A percentile compares a stretch with the other conserved stretches of the same genome.
These are phyloP conservation scores for Coregonus sp. DNA, from an alignment of 2,797 vertebrate genomes.

Conservation along the genomic window DNA sequence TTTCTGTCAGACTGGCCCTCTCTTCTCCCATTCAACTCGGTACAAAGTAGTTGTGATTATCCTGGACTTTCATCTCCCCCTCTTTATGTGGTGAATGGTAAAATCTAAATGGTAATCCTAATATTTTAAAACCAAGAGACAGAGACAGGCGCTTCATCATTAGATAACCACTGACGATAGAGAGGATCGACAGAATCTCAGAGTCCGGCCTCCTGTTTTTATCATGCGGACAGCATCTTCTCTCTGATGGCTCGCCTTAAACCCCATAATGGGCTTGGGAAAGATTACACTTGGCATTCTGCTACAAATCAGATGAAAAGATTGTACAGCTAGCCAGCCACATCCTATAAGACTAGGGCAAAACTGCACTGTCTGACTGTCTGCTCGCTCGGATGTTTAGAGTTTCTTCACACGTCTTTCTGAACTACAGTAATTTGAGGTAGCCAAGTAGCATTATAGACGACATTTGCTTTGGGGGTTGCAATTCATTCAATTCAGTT, in stretches of 20 bases:
- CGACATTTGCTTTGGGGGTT: neutral
- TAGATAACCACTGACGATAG: slow-evolving; percentile 35
- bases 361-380: neutral
- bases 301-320: slow-evolving; percentile 14
- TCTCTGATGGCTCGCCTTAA: slow-evolving; percentile 18
- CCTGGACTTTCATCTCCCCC: neutral
- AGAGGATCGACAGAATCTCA: slow-evolving; percentile 29
- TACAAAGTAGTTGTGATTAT: no score
- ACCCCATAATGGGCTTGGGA: slow-evolving; percentile 26
- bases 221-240: slow-evolving; percentile 36
- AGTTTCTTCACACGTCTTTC: neutral
- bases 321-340: neutral
- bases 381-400: neutral
- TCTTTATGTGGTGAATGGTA: slow-evolving; percentile 18
- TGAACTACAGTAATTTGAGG: neutral
- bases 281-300: slow-evolving; percentile 28
- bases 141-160: slow-evolving; percentile 28
- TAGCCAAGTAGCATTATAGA: neutral
- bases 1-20: neutral
- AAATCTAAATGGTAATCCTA: slow-evolving; percentile 38
- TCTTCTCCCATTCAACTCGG: neutral
- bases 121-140: slow-evolving; percentile 34
- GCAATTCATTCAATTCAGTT: no score
- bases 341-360: neutral
- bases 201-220: slow-evolving; percentile 14